These are phyloP conservation scores for Callochromis pleurospilus DNA, from an alignment of 2,113 vertebrate genomes.

Conservation along the genomic window DNA sequence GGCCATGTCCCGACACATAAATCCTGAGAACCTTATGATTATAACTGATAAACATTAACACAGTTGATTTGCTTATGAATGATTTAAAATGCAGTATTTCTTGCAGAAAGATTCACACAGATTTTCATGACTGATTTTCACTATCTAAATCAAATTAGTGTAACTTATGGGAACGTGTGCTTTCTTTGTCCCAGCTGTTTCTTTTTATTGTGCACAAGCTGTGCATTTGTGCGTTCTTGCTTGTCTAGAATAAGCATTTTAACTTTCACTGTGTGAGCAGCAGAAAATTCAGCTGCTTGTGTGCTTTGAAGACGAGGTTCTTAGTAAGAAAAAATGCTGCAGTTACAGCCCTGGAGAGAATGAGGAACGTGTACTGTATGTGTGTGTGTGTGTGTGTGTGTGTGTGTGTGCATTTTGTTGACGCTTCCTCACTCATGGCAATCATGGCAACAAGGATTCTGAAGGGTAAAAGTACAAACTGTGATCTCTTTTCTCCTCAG, in stretches of 20 bases:
- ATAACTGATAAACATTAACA: neutral
- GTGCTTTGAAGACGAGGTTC: neutral
- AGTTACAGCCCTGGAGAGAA: neutral
- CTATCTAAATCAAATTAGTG: neutral
- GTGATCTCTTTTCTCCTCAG: neutral
- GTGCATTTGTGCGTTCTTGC: neutral
- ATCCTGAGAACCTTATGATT: neutral
- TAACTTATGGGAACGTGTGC: neutral
- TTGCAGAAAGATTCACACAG: neutral
- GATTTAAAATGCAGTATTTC: neutral
- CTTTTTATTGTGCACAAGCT: neutral
- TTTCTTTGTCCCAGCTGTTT: neutral
- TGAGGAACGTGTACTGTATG: neutral
- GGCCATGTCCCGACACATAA: neutral
- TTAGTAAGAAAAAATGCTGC: neutral
- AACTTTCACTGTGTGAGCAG: neutral
- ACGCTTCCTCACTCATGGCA: neutral
- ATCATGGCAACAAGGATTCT: neutral
- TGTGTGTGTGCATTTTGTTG: neutral
- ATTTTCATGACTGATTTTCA: neutral
- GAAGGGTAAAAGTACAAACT: slow-evolving; percentile 1
- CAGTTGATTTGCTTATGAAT: neutral
- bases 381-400: neutral
- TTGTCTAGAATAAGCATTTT: neutral
- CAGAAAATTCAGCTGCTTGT: neutral